Percentiles rank a stretch among this genome's conserved stretches.
Evolutionary conservation across 2,888 invertebrate species (phyloP).

Genomic region (Philhelius pedissequus): DNA sequence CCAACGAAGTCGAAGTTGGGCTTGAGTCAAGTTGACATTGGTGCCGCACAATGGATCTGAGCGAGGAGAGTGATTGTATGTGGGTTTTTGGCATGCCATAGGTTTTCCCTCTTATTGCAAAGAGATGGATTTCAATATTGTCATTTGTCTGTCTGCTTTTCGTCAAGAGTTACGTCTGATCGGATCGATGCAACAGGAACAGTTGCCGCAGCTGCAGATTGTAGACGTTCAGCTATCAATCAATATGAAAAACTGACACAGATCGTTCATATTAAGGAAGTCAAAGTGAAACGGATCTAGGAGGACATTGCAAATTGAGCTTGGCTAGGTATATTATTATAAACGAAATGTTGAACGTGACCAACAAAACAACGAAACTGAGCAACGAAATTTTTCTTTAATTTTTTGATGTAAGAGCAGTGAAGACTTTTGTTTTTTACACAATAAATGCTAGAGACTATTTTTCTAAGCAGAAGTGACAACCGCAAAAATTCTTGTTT

Average conservation of each 20-base stretch:
- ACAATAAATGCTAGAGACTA: too few relatives aligned
- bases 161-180: conserved; percentile 33
- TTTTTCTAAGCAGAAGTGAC: too few relatives aligned
- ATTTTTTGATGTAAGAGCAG: not conserved
- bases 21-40: conserved; percentile 19
- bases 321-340: not conserved
- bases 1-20: not conserved
- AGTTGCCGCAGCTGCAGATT: not conserved
- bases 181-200: not conserved
- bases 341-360: not conserved
- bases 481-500: too few relatives aligned
- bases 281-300: not conserved
- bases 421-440: too few relatives aligned
- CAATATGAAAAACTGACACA: conserved; percentile 31
- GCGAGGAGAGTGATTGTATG: conserved; percentile 14
- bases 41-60: conserved; percentile 48
- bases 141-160: conserved; percentile 63
- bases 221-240: conserved; percentile 54
- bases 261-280: conserved; percentile 39
- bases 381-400: not conserved
- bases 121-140: conserved; percentile 61
- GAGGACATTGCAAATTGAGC: not conserved
- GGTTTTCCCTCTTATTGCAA: conserved; percentile 24
- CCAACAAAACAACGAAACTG: not conserved
- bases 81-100: conserved; percentile 51